Evolutionary conservation across 2,888 invertebrate species (phyloP).

Genomic region (Meloe dianella): DNA sequence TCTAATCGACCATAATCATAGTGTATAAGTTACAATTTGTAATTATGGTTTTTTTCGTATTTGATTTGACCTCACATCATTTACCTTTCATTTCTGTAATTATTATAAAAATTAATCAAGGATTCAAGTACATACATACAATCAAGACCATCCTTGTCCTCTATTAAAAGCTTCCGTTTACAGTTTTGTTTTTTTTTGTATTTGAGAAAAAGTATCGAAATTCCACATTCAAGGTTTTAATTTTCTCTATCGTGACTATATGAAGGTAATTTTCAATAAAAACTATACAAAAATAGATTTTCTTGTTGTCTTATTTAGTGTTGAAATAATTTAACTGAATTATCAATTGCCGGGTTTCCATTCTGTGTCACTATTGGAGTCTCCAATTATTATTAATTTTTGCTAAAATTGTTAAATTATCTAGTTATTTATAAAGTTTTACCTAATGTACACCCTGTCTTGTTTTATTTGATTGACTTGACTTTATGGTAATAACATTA

Average conservation of each 20-base stretch:
- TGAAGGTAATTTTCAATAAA: too few relatives aligned
- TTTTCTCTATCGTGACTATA: not conserved
- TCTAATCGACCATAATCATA: not conserved
- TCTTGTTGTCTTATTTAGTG: too few relatives aligned
- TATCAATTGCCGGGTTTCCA: too few relatives aligned
- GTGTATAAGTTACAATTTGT: not conserved
- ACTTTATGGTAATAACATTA: too few relatives aligned
- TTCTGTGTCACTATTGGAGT: too few relatives aligned
- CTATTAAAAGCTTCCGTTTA: conserved; percentile 4
- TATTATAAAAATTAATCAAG: not conserved
- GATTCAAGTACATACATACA: not conserved
- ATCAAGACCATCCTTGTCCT: conserved; percentile 3
- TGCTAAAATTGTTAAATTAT: too few relatives aligned
- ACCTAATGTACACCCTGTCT: too few relatives aligned
- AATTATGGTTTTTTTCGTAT: not conserved
- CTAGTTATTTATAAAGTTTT: too few relatives aligned
- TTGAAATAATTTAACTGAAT: too few relatives aligned
- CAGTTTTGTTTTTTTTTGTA: not conserved
- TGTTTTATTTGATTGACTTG: too few relatives aligned
- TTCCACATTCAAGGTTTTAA: not conserved
- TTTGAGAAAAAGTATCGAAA: not conserved
- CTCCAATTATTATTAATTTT: too few relatives aligned
- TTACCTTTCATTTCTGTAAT: not conserved
- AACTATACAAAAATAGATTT: too few relatives aligned
- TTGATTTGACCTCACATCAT: not conserved